Percentiles rank a stretch among this genome's conserved stretches.
Conservation (phyloP, 2,888 invertebrate species). For the Cerastis rubricosa region DNA sequence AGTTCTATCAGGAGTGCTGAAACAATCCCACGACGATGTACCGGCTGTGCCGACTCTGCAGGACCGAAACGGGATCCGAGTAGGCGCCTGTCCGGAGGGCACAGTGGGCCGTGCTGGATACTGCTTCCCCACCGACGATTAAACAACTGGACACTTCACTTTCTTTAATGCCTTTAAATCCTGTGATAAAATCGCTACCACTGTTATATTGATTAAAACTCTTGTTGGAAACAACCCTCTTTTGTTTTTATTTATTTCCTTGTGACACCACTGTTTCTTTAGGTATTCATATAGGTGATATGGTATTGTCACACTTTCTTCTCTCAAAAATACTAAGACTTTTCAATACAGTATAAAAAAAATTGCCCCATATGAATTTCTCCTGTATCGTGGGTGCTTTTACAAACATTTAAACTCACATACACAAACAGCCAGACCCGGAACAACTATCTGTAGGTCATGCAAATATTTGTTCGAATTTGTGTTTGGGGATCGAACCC, state of each 20-base stretch:
- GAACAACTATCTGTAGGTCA: too few species aligned
- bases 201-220: slow-evolving; percentile 16
- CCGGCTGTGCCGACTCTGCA: slow-evolving; percentile 25
- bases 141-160: slow-evolving; percentile 18
- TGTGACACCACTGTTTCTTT: not conserved
- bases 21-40: not conserved
- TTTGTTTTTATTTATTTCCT: not conserved
- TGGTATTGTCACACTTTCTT: not conserved
- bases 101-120: slow-evolving; percentile 23
- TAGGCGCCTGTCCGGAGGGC: slow-evolving; percentile 49
- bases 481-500: too few species aligned
- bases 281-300: not conserved
- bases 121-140: slow-evolving; percentile 50
- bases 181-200: slow-evolving; percentile 12
- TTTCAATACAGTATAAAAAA: too few species aligned
- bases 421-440: too few species aligned
- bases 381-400: too few species aligned
- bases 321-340: not conserved
- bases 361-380: too few species aligned
- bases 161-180: not conserved
- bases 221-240: not conserved
- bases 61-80: slow-evolving; percentile 39
- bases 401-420: too few species aligned
- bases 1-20: slow-evolving; percentile 4
- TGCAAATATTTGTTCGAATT: too few species aligned